Conservation (phyloP, 2,113 vertebrate genomes). For the Potamarius usumacintae region DNA sequence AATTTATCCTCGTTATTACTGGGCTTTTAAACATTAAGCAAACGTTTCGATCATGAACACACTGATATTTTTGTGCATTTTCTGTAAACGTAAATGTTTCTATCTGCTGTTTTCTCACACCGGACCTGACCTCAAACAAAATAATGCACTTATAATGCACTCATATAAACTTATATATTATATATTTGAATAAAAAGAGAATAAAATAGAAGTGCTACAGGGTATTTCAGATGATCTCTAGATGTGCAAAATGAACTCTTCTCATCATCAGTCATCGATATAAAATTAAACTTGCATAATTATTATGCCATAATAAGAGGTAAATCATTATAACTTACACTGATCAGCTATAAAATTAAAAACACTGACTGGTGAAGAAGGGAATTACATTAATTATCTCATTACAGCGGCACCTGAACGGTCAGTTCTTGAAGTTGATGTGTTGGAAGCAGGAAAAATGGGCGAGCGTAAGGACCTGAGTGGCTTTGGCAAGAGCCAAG, state of each 20-base stretch:
- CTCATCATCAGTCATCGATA: not conserved
- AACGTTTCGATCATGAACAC: not conserved
- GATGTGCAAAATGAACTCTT: conserved; percentile 12
- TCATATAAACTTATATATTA: not conserved
- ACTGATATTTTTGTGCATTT: not conserved
- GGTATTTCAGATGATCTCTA: conserved; percentile 3
- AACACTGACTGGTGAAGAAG: no score
- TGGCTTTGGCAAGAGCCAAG: no score
- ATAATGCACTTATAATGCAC: not conserved
- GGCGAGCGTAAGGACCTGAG: no score
- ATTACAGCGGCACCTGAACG: no score
- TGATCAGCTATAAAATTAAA: no score
- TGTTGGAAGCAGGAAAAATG: no score
- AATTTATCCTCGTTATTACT: not conserved
- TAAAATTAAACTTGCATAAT: conserved; percentile 26
- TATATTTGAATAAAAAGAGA: not conserved
- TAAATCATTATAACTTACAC: not conserved
- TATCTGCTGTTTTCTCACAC: not conserved
- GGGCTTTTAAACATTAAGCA: not conserved
- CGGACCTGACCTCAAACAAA: not conserved
- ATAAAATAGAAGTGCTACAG: not conserved
- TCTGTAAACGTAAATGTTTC: not conserved
- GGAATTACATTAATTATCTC: no score
- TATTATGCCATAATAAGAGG: conserved; percentile 2
- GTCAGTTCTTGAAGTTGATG: no score